Evolutionary conservation across 2,797 vertebrate genomes (phyloP), one percentile per base, ranked within the genome.

Genomic region (Selene dorsalis): DNA sequence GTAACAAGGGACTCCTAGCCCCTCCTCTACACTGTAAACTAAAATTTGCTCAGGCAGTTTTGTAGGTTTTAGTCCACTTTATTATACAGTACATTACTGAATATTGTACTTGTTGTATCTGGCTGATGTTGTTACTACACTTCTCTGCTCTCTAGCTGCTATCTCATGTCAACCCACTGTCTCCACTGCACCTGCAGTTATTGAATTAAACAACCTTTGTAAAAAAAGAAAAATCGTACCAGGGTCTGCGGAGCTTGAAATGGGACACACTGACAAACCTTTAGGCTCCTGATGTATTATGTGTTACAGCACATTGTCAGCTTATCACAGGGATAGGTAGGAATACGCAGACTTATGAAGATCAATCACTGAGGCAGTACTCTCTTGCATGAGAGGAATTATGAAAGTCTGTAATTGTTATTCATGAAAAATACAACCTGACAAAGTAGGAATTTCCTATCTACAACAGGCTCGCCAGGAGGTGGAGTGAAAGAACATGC

Each of bases 381-480:
- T 82, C 52, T 86, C 77, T 88, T 87, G 87, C 88, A 86, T 86
- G 80, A 85, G 85, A 88, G 89, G 90, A 94, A 93, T 93, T 88
- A 20, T 16, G 68, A 90, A 93, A 88, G 92, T 87, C 91, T 91
- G 86, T 92, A 90, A 95, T 94, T 94, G 90, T 93, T 96, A 94
- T 95, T 95, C 94, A 95, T 93, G 92, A 90, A 93, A 95, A 95
- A 93, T 83, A 91, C 77, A 89, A 80, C 89, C 84, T 72, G 85
- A 87, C 91, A 86, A 92, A 86, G 69, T 83, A 81, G 67, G 84
- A 87, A 89, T 74, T 61, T 85, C 83, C 87, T 85, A 86, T 91
- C 90, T 88, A 88, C 90, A 85, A 89, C 77, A 87, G 87, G 89
- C 87, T 91, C 80, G 73, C 86, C 79, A 71, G 79, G 87, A 88